Evolutionary conservation across 2,888 invertebrate species (phyloP).

Genomic region (Epinotia demarniana): DNA sequence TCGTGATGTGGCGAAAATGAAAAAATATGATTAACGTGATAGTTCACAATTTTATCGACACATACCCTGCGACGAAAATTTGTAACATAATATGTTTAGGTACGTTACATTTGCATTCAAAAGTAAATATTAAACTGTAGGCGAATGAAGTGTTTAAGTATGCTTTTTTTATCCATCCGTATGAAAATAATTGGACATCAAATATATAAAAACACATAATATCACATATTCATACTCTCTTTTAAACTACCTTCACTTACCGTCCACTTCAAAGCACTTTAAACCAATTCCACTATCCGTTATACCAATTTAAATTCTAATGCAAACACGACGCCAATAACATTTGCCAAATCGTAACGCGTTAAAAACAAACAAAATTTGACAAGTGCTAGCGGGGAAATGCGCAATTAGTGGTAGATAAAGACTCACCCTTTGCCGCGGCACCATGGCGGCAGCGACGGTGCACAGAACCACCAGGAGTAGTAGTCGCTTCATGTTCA

Average conservation of each 20-base stretch:
- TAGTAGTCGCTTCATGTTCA: slow-evolving; percentile 63
- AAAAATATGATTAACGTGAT: no score
- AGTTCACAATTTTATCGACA: no score
- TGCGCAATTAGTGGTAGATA: slow-evolving; percentile 18
- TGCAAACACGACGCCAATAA: not conserved
- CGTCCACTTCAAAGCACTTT: not conserved
- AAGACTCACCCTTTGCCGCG: slow-evolving; percentile 65
- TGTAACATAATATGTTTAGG: no score
- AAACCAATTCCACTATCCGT: not conserved
- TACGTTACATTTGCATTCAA: no score
- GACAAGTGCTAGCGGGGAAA: not conserved
- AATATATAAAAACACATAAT: not conserved
- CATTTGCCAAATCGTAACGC: slow-evolving; percentile 26
- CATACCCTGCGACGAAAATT: no score
- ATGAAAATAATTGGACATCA: not conserved
- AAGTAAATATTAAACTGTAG: no score
- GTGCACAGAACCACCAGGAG: slow-evolving; percentile 60
- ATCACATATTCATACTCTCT: not conserved
- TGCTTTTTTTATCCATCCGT: not conserved
- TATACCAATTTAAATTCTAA: not conserved
- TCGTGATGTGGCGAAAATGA: no score
- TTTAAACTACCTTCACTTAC: slow-evolving; percentile 3
- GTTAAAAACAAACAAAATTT: slow-evolving; percentile 32
- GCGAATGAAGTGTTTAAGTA: no score
- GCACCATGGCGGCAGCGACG: slow-evolving; percentile 64